Conservation (phyloP, 2,888 invertebrate genomes). For the Caenorhabditis wallacei region DNA sequence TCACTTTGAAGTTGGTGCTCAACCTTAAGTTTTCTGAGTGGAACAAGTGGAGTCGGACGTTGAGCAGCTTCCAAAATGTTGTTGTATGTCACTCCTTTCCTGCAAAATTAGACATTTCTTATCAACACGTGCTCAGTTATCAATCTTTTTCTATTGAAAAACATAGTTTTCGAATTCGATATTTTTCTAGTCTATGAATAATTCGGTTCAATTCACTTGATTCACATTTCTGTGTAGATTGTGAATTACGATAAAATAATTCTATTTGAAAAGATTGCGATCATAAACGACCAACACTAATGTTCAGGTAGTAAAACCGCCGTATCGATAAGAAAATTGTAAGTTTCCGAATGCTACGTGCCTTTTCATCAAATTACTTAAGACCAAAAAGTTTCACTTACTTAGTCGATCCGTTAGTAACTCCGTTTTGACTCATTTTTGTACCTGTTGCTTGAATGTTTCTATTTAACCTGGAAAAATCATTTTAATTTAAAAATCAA, state of each 20-base stretch:
- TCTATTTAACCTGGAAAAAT: constrained; percentile 7
- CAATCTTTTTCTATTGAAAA: neutral
- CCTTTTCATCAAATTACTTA: neutral
- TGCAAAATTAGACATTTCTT: constrained; percentile 22
- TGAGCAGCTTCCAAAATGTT: constrained; percentile 64
- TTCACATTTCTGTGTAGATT: neutral
- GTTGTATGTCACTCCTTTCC: constrained; percentile 56
- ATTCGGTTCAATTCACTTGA: too few species aligned
- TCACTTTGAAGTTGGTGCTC: constrained; percentile 61
- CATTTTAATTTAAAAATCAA: constrained; percentile 1
- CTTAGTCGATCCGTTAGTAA: constrained; percentile 29
- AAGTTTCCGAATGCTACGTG: neutral
- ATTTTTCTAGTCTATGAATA: neutral
- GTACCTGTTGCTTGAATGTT: neutral
- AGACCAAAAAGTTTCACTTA: constrained; percentile 14
- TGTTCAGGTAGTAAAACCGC: constrained; percentile 1
- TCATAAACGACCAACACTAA: neutral
- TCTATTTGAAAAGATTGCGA: neutral
- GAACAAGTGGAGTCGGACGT: constrained; percentile 63
- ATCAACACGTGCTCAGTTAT: constrained; percentile 33
- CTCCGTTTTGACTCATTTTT: constrained; percentile 50
- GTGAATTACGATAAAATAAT: neutral
- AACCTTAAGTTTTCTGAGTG: constrained; percentile 62
- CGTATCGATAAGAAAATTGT: constrained; percentile 20
- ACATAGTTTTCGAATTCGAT: neutral